Evolutionary conservation across 2,888 invertebrate species (phyloP).

Genomic region (Brachyopa scutellaris): DNA sequence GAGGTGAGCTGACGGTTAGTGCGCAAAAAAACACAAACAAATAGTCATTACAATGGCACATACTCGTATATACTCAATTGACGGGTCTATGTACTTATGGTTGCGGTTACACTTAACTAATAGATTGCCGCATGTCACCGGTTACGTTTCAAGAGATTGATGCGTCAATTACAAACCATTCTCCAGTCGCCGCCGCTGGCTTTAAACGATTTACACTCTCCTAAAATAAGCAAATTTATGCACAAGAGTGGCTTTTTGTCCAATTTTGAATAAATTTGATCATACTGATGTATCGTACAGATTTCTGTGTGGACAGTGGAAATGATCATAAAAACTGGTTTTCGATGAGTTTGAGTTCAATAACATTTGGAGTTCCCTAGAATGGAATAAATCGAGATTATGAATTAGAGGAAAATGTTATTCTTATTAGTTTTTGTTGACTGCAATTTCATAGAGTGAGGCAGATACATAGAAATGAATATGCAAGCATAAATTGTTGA

Average conservation of each 20-base stretch:
- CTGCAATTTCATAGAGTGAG: too few species aligned
- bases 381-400: too few species aligned
- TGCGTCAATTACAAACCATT: constrained; percentile 60
- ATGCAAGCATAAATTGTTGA: too few species aligned
- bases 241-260: constrained; percentile 39
- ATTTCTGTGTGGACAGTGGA: constrained; percentile 16
- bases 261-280: constrained; percentile 15
- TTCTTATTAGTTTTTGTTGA: too few species aligned
- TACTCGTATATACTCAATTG: constrained; percentile 3
- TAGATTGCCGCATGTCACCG: constrained; percentile 45
- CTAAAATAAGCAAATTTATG: constrained; percentile 46
- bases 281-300: not conserved
- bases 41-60: constrained; percentile 8
- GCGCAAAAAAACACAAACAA: not conserved
- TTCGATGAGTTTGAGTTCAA: constrained; percentile 45
- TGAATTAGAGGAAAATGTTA: too few species aligned
- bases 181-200: constrained; percentile 55
- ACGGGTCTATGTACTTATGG: not conserved
- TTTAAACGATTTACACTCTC: constrained; percentile 54
- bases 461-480: too few species aligned
- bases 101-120: constrained; percentile 54
- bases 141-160: constrained; percentile 48
- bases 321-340: constrained; percentile 51
- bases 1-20: constrained; percentile 12
- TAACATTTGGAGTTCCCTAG: constrained; percentile 33